Base-by-base conservation (phyloP, 1,140 invertebrate genomes). In the Bombus terrestris region DNA sequence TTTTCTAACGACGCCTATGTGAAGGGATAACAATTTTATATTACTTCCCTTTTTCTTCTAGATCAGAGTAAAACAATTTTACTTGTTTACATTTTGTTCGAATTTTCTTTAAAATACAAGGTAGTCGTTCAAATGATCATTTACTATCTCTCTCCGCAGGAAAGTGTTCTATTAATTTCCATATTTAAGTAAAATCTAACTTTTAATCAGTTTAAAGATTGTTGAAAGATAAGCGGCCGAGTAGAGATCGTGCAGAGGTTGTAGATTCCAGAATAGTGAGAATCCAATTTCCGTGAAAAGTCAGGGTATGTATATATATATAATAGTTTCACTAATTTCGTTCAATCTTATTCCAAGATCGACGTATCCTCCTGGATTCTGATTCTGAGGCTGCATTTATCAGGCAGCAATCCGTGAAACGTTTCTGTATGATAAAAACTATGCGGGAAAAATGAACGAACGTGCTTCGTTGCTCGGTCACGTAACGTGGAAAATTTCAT, bases 401-500 rank as follows among this genome's bases (percentile, higher is more conserved):
- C 59, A 64, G 22, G 39, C 76, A 78, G 5, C 39, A 69, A 35
- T 80, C 41, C 77, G 32, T 80, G 43, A 69, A 80, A 80, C 41
- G 62, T 39, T 80, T 37, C 13, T 37, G 12, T 25, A 35, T 35
- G 64, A 25, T 28, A 22, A 9, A 37, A 80, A 37, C 18, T 6
- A 35, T 18, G 8, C 9, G 32, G 32, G 28, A 79, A 79, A 78
- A 39, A 18, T 68, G 35, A 32, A 47, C 18, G 28, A 18, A 35
- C 28, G 39, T 35, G 47, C 47, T 22, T 22, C 47, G 18, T n/a
- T 25, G 10, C 15, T 57, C 22, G 12, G 25, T n/a, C 62, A 41
- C 28, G 66, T 81, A 81, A 80, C 66, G 3, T 41, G 43, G 53
- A 68, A 47, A 81, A 81, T 57, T 81, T 69, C 37, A n/a, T 69